Conservation (phyloP, 2,888 invertebrate species). For the Aethes cnicana region DNA sequence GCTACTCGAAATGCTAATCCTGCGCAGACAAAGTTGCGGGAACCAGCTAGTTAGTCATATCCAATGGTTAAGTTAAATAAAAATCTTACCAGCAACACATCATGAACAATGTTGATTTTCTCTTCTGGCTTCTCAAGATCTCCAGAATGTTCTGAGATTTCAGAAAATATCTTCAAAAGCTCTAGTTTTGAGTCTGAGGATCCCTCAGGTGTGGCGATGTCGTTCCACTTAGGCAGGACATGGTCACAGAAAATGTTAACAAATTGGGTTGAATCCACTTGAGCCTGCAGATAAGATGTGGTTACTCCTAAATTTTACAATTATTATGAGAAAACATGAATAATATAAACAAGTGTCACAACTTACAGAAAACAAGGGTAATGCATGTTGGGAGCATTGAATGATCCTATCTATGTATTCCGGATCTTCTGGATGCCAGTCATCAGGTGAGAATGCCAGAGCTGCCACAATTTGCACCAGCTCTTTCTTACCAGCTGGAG, state of each 20-base stretch:
- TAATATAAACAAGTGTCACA: conserved; percentile 17
- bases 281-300: too few species aligned
- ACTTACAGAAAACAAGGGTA: conserved; percentile 94
- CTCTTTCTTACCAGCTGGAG: conserved; percentile 92
- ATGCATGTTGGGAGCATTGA: conserved; percentile 92
- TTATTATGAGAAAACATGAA: too few species aligned
- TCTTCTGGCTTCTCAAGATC: conserved; percentile 88
- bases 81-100: conserved; percentile 87
- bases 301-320: too few species aligned
- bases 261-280: conserved; percentile 92
- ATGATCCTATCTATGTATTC: conserved; percentile 90
- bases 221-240: conserved; percentile 88
- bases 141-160: conserved; percentile 90
- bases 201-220: conserved; percentile 83
- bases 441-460: conserved; percentile 85
- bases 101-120: conserved; percentile 89
- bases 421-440: conserved; percentile 88
- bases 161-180: conserved; percentile 92
- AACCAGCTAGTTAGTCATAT: too few species aligned
- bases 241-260: conserved; percentile 92
- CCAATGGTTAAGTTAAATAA: neutral
- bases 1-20: too few species aligned
- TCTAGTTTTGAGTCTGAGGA: conserved; percentile 87
- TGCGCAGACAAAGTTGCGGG: too few species aligned
- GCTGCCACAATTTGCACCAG: conserved; percentile 92